These are phyloP conservation scores for Torymus tubicola DNA, from an alignment of 2,888 invertebrate genomes.

Conservation along the genomic window DNA sequence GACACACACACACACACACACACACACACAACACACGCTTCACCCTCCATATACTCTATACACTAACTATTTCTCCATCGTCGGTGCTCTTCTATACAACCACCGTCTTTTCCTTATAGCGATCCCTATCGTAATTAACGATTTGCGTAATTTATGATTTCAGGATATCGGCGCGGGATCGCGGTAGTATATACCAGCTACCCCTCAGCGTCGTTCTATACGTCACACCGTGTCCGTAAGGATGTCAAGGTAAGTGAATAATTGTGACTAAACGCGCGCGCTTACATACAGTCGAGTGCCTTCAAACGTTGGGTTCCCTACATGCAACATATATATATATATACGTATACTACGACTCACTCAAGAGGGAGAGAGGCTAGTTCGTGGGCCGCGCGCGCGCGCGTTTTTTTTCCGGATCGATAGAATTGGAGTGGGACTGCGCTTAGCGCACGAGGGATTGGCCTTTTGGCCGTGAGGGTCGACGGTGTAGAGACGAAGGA, in stretches of 20 bases:
- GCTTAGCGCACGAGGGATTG: constrained; percentile 65
- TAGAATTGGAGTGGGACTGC: constrained; percentile 66
- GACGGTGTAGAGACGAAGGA: constrained; percentile 65
- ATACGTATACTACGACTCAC: constrained; percentile 5
- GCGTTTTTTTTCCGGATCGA: constrained; percentile 68
- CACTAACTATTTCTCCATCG: not conserved
- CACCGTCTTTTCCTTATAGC: not conserved
- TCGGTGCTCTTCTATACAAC: too few relatives aligned
- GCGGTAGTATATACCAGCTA: not conserved
- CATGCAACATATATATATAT: not conserved
- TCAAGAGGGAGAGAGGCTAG: too few relatives aligned
- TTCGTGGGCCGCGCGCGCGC: constrained; percentile 42
- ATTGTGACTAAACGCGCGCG: constrained; percentile 24
- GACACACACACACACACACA: not conserved
- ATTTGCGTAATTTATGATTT: constrained; percentile 51
- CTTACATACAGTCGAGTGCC: not conserved
- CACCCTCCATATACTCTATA: not conserved
- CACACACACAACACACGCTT: not conserved
- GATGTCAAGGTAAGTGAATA: constrained; percentile 56
- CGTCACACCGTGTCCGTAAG: constrained; percentile 12
- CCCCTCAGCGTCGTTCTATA: not conserved
- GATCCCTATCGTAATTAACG: constrained; percentile 52
- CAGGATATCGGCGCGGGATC: constrained; percentile 42
- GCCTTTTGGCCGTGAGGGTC: constrained; percentile 71
- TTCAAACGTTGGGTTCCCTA: too few relatives aligned